Base-by-base conservation (phyloP, 2,113 vertebrate species). In the Cromileptes altivelis region DNA sequence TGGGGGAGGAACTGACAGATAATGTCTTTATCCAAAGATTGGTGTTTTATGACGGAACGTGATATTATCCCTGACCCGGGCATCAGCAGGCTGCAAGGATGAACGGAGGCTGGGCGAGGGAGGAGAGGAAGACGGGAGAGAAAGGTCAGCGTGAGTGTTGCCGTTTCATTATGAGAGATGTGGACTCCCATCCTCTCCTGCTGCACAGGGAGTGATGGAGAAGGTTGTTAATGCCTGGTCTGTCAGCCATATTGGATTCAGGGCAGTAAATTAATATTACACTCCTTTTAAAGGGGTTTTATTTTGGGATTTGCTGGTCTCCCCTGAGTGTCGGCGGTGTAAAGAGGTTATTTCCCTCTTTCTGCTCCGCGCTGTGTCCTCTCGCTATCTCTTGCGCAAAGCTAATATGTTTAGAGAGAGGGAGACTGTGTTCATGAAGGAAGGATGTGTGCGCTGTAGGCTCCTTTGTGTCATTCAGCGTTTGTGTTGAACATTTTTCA, bases 241-340 rank as follows among this genome's bases (percentile, higher is more conserved):
- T 88, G 92, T 93, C 92, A 88, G 88, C 89, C 90, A 89, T 92
- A 91, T 93, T 94, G 91, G 93, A 93, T 94, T 92, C 83, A 84
- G 75, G 80, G 88, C 89, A 88, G 90, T 93, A 93, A 94, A 94
- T 94, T 94, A 93, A 94, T 94, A 94, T 92, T 88, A 85, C 89
- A 76, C 86, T 90, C 74, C 80, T 90, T 90, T 90, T 85, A 89
- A 90, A 88, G 70, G 61, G 86, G 83, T 87, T 93, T 93, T 92
- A 92, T 93, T 93, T 94, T 86, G 86, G 92, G 90, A 91, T 94
- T 94, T 92, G 91, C 89, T 82, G 62, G 80, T 88, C 86, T 93
- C 93, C 87, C 91, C 65, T 60, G 87, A 90, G 92, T 90, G 89
- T 89, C 42, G 19, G 71, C 57, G 80, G 84, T 85, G 76, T 89